These are phyloP conservation scores for Sardinella longiceps DNA, from an alignment of 2,797 vertebrate species.

Conservation along the genomic window DNA sequence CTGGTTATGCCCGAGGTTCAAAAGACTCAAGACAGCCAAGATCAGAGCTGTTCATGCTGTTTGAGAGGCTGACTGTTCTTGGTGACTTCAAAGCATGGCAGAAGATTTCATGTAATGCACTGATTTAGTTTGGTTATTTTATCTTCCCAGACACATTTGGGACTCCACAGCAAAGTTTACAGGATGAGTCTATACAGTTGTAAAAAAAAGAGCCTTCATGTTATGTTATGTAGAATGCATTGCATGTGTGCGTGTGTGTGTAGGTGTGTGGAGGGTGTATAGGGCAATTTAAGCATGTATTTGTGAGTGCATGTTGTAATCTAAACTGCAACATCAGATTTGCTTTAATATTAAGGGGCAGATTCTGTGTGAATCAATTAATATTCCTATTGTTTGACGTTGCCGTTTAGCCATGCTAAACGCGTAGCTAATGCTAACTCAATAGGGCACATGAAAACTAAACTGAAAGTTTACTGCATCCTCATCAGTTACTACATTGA, in stretches of 20 bases:
- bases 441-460: too few species aligned
- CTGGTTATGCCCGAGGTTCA: background rate
- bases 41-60: conserved; percentile 18
- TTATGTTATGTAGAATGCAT: background rate
- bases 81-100: conserved; percentile 2
- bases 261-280: background rate
- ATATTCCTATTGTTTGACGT: too few species aligned
- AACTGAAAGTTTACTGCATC: too few species aligned
- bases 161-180: background rate
- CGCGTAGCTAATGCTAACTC: too few species aligned
- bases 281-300: background rate
- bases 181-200: background rate
- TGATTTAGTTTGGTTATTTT: conserved; percentile 16
- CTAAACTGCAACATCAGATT: too few species aligned
- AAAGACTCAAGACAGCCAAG: background rate
- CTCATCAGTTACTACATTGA: too few species aligned
- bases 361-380: too few species aligned
- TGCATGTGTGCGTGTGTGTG: background rate
- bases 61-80: background rate
- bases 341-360: too few species aligned
- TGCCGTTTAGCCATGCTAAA: too few species aligned
- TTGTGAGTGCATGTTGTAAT: background rate
- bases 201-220: conserved; percentile 7
- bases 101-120: conserved; percentile 5
- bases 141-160: conserved; percentile 4